Conservation (phyloP, 2,113 vertebrate genomes). For the Carassius carassius region DNA sequence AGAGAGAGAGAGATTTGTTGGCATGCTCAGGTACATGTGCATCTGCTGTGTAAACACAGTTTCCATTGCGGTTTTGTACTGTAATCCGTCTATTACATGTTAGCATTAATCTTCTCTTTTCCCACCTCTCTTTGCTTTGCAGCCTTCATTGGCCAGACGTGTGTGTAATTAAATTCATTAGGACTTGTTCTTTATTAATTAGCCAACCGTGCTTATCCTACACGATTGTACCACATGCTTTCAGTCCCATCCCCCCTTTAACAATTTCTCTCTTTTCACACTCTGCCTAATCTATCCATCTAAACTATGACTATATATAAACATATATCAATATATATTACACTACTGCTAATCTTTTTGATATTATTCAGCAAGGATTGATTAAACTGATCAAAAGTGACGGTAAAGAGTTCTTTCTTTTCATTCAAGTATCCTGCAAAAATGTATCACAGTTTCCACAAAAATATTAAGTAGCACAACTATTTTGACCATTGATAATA, state of each 20-base stretch:
- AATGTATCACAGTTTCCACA: neutral
- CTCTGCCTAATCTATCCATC: no score
- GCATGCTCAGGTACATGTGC: neutral
- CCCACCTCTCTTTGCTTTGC: slow-evolving; percentile 16
- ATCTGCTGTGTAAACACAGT: neutral
- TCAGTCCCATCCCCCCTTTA: neutral
- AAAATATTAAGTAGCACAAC: neutral
- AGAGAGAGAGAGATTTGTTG: neutral
- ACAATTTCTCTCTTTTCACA: neutral
- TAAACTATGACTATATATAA: no score
- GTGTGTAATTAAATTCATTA: slow-evolving; percentile 48
- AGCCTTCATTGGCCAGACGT: slow-evolving; percentile 1
- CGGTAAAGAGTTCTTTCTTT: no score
- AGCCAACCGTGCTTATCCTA: slow-evolving; percentile 32
- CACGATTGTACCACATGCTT: neutral
- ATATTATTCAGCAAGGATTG: no score
- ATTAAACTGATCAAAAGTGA: no score
- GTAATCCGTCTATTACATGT: slow-evolving; percentile 33
- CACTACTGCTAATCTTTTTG: no score
- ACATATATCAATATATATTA: no score
- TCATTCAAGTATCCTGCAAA: no score
- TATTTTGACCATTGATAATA: neutral
- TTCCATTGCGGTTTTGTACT: neutral
- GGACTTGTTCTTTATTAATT: slow-evolving; percentile 42
- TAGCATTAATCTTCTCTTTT: slow-evolving; percentile 29